Evolutionary conservation across 1,140 invertebrate species (phyloP).

Genomic region (Cyclina sinensis): DNA sequence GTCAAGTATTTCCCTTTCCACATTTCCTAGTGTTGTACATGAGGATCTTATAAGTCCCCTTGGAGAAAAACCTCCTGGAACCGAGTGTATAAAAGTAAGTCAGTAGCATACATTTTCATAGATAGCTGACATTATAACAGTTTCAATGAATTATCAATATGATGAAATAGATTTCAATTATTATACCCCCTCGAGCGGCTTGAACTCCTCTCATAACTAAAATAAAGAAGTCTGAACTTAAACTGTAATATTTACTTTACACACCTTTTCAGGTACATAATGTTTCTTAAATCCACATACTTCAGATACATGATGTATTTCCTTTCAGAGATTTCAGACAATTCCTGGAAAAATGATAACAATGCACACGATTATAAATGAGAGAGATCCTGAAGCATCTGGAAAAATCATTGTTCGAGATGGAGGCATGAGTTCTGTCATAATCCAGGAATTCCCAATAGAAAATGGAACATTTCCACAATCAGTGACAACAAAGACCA

Average conservation of each 20-base stretch:
- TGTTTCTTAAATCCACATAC: no score
- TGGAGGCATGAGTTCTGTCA: constrained; percentile 4
- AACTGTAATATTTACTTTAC: no score
- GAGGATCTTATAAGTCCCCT: constrained; percentile 75
- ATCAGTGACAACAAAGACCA: constrained; percentile 79
- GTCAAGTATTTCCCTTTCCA: constrained; percentile 51
- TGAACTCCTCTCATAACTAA: no score
- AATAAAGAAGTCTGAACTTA: no score
- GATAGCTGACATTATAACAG: no score
- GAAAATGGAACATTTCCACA: constrained; percentile 84
- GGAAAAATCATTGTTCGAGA: constrained; percentile 80
- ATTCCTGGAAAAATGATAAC: constrained; percentile 75
- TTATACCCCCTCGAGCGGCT: no score
- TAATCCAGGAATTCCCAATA: constrained; percentile 70
- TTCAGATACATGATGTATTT: no score
- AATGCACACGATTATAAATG: constrained; percentile 83
- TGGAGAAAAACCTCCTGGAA: constrained; percentile 72
- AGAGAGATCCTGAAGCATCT: constrained; percentile 78
- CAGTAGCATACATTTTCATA: no score
- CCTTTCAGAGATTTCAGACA: constrained; percentile 50
- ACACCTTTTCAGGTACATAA: no score
- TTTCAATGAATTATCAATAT: no score
- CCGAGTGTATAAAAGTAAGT: constrained; percentile 74
- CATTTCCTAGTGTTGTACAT: constrained; percentile 74
- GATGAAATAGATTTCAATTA: no score